phyloP scores from a whole-genome alignment of 2,797 vertebrate species.

The Euphonia xanthogaster region DNA sequence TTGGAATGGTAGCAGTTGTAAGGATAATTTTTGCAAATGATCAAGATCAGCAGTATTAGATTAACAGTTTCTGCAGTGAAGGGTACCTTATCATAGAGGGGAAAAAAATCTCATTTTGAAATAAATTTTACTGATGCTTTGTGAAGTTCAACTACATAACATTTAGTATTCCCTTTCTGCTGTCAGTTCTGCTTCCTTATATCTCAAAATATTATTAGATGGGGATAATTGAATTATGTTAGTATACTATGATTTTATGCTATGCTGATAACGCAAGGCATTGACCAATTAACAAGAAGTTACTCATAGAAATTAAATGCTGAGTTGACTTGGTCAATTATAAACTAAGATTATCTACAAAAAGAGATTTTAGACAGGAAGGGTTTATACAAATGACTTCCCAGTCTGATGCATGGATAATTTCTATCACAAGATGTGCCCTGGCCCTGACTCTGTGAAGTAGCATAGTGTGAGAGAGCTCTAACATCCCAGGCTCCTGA shows the following conservation, averaged over 20 bases:
- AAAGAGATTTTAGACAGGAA: background rate
- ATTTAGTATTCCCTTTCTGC: background rate
- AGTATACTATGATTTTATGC: background rate
- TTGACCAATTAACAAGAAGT: background rate
- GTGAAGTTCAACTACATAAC: background rate
- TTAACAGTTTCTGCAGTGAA: background rate
- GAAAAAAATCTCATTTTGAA: background rate
- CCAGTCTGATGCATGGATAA: background rate
- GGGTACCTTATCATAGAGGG: background rate
- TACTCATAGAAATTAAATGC: background rate
- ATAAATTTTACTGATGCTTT: background rate
- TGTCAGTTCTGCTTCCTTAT: background rate
- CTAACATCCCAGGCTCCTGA: background rate
- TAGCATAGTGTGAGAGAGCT: background rate
- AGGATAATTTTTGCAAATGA: background rate
- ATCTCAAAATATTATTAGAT: background rate
- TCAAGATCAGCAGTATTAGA: background rate
- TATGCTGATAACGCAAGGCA: background rate
- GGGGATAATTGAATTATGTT: background rate
- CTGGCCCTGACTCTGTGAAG: background rate
- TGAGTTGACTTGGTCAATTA: background rate
- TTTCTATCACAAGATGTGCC: background rate
- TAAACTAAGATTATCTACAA: background rate
- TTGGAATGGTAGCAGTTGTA: background rate
- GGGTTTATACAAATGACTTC: background rate